Conservation (phyloP, 1,140 invertebrate species). For the Lamellibrachia luymesi region DNA sequence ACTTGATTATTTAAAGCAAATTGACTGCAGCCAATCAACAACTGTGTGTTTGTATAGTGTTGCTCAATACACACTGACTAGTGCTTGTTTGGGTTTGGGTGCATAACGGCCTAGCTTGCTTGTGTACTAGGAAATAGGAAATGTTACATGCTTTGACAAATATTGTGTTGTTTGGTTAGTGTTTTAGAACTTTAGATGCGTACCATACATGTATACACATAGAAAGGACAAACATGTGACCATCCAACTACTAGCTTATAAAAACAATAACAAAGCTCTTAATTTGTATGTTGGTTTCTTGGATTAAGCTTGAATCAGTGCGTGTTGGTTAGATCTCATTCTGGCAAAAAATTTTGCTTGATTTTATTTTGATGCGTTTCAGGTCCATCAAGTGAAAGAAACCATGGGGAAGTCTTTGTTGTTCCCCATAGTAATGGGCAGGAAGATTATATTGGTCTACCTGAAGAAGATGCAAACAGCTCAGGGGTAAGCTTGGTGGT, state of each 20-base stretch:
- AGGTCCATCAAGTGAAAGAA: background rate
- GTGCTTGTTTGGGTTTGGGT: too few species aligned
- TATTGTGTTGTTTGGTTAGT: too few species aligned
- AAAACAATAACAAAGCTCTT: background rate
- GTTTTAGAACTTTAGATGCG: too few species aligned
- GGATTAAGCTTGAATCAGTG: background rate
- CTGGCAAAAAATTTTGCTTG: background rate
- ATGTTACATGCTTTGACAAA: too few species aligned
- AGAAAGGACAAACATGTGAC: too few species aligned
- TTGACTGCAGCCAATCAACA: too few species aligned
- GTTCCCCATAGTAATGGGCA: background rate
- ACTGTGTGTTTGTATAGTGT: too few species aligned
- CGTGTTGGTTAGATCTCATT: background rate
- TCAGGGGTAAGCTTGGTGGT: background rate
- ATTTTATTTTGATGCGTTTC: background rate
- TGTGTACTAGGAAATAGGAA: too few species aligned
- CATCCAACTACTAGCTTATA: background rate
- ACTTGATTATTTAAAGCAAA: too few species aligned
- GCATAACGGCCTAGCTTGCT: background rate
- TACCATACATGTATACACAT: too few species aligned
- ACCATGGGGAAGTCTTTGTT: background rate
- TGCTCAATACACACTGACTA: too few species aligned
- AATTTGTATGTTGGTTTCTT: background rate
- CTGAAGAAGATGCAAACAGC: constrained; percentile 18
- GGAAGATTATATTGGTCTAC: constrained; percentile 5